Percentiles rank a stretch among this genome's conserved stretches.
Conservation (phyloP, 1,140 invertebrate species). For the Nasonia longicornis region DNA sequence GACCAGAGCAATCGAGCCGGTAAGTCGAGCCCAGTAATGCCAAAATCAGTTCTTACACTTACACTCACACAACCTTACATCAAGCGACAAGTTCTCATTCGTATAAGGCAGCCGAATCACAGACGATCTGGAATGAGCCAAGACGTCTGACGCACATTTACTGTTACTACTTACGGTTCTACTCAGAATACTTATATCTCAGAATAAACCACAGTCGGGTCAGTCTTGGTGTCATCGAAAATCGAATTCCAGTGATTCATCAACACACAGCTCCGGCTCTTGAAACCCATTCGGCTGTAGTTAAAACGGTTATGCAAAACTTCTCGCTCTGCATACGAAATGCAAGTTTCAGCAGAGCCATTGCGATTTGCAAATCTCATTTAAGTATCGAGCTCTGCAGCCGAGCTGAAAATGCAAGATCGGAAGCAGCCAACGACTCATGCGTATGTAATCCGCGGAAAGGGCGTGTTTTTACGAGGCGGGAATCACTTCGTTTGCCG, state of each 20-base stretch:
- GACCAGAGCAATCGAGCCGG: slow-evolving; percentile 98
- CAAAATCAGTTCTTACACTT: slow-evolving; percentile 52
- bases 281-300: neutral
- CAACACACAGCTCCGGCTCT: neutral
- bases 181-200: too few relatives aligned
- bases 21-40: slow-evolving; percentile 72
- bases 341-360: neutral
- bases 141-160: slow-evolving; percentile 21
- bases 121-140: too few relatives aligned
- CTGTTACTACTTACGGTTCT: slow-evolving; percentile 21
- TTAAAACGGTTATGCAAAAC: slow-evolving; percentile 9
- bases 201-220: too few relatives aligned
- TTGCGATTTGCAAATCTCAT: slow-evolving; percentile 11
- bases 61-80: neutral
- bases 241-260: too few relatives aligned
- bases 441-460: slow-evolving; percentile 59
- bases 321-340: neutral
- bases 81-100: slow-evolving; percentile 1
- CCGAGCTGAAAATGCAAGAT: slow-evolving; percentile 41
- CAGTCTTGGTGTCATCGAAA: too few relatives aligned
- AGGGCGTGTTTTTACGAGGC: slow-evolving; percentile 66
- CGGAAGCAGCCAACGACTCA: slow-evolving; percentile 11
- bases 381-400: neutral
- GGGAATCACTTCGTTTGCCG: slow-evolving; percentile 70
- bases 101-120: too few relatives aligned